phyloP scores from a whole-genome alignment of 2,113 vertebrate genomes.

The Coregonus clupeaformis region DNA sequence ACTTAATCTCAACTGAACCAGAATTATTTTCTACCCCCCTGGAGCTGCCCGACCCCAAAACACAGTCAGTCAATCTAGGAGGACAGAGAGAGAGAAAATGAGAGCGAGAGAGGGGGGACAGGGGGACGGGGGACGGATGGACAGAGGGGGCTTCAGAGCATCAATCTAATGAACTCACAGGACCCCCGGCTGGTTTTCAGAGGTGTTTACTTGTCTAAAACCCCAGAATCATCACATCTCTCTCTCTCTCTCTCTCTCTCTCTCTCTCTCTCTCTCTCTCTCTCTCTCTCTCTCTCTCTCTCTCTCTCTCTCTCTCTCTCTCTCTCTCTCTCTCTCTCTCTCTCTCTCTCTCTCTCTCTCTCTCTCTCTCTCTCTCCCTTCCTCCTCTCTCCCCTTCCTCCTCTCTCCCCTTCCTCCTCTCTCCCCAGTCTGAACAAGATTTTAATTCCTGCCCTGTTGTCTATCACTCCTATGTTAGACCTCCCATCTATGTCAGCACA shows the following conservation, averaged over 20 bases:
- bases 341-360: no score
- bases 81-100: neutral
- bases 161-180: conserved; percentile 54
- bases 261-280: no score
- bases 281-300: no score
- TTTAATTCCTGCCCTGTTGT: conserved; percentile 12
- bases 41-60: conserved; percentile 48
- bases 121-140: no score
- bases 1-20: conserved; percentile 62
- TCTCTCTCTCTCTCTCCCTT: no score
- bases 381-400: no score
- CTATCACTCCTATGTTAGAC: conserved; percentile 5
- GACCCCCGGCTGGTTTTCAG: conserved; percentile 42
- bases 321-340: no score
- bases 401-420: no score
- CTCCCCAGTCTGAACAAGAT: conserved; percentile 20
- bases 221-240: conserved; percentile 31
- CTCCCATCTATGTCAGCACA: neutral
- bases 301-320: no score
- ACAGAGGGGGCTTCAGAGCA: conserved; percentile 40
- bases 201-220: conserved; percentile 54
- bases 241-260: neutral
- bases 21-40: conserved; percentile 42
- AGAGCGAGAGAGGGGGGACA: neutral
- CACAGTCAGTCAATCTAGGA: conserved; percentile 65